A percentile compares a stretch with the other conserved stretches of the same genome.
Evolutionary conservation across 37 sponge, comb jelly and placozoan genomes (phyloP).

Genomic region (Chondrosia reniformis): DNA sequence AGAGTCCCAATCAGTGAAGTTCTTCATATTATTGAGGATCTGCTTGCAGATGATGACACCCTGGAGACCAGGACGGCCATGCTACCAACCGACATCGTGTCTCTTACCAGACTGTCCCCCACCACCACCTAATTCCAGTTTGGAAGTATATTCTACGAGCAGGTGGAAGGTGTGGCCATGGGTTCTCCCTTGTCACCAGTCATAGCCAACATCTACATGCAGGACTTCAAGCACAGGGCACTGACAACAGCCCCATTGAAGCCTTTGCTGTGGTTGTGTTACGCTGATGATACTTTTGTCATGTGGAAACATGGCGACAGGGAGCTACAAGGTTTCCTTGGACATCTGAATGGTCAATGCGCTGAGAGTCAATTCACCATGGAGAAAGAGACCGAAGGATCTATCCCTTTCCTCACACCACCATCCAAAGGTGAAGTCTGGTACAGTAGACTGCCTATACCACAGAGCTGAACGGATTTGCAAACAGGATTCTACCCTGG

Average conservation of each 20-base stretch:
- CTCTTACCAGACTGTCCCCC: neutral
- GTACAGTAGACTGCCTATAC: neutral
- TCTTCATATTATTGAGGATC: neutral
- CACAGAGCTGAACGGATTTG: conserved; percentile 10
- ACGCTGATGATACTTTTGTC: conserved; percentile 30
- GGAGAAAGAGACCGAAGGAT: no score
- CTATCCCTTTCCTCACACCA: no score
- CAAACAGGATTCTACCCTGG: neutral
- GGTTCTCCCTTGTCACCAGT: conserved; percentile 19
- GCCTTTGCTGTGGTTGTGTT: conserved; percentile 7
- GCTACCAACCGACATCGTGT: neutral
- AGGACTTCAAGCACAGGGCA: neutral
- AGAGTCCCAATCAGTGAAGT: conserved; percentile 10
- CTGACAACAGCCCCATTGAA: neutral
- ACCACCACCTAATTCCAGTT: conserved; percentile 7
- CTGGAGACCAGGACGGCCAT: neutral
- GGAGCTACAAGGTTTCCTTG: neutral
- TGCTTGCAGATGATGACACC: neutral
- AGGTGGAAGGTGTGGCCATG: conserved; percentile 21
- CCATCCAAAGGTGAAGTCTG: conserved; percentile 11
- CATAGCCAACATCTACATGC: conserved; percentile 18
- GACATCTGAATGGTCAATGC: conserved; percentile 1
- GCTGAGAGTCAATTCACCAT: neutral
- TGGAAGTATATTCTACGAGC: neutral
- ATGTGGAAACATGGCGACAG: no score